Evolutionary conservation across 2,888 invertebrate species (phyloP), one percentile per base, ranked within the genome.

Genomic region (Drosophila percnosoma): DNA sequence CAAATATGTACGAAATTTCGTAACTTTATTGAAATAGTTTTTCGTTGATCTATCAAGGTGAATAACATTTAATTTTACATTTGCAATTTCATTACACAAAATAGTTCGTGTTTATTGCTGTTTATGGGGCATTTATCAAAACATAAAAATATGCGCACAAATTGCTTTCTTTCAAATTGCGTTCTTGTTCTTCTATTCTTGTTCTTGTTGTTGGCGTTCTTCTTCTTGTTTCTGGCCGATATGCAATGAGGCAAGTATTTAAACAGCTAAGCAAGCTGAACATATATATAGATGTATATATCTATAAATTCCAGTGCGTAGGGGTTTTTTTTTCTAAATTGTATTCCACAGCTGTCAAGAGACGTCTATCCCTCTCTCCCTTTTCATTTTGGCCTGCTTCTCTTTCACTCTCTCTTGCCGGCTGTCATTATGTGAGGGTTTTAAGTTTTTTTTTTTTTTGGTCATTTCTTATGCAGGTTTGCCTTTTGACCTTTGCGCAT

Each of bases 101-200:
- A 45, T 45, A 24, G 42, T 42, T 42, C 0, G 10, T 21, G 6
- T 34, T 34, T 10, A 36, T 55, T 57, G 62, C 18, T 78, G 72
- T 86, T 84, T 54, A 5, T 4, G 27, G 27, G 27, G 51, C 89
- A 87, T 87, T 90, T 87, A 90, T 87, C 89, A 89, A 87, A 82
- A 80, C 79, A 89, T 80, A 90, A 89, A 90, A 90, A 90, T 90
- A 11, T n/a, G 29, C 38, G 15, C 38, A 89, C 90, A 84, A 89
- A 89, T 90, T 84, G 73, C 79, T 77, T 75, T 27, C 24, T 27
- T 27, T 24, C 24, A 24, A 24, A 24, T 24, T 54, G 40, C 60
- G 58, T 36, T 73, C 52, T 42, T 24, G 57, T 24, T n/a, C 68
- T 48, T 52, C 65, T 42, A n/a, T 33, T 51, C 18, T 34, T 34